Conservation (phyloP, 2,797 vertebrate species). For the Paramormyrops hopkinsi region DNA sequence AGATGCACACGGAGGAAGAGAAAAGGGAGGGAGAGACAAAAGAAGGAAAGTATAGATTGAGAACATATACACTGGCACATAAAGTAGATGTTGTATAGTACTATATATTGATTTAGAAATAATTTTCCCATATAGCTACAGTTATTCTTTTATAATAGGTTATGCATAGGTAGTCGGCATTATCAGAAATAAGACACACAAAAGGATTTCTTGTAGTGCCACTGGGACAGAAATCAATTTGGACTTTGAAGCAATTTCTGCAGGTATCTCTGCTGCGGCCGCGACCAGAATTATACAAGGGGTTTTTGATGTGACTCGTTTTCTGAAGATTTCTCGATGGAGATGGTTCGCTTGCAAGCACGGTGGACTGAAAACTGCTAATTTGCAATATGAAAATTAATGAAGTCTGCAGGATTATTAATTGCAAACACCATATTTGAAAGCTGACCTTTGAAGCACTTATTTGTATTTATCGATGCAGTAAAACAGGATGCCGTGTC, state of each 20-base stretch:
- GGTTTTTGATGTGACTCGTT: conserved; percentile 34
- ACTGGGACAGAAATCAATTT: conserved; percentile 29
- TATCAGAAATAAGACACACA: conserved; percentile 20
- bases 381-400: conserved; percentile 16
- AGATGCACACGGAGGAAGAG: not conserved
- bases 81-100: not conserved
- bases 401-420: conserved; percentile 20
- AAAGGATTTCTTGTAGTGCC: conserved; percentile 11
- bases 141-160: conserved; percentile 6
- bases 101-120: not conserved
- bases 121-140: not conserved
- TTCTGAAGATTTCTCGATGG: conserved; percentile 15
- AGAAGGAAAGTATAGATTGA: conserved; percentile 4
- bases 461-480: not conserved
- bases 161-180: not conserved
- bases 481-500: not conserved
- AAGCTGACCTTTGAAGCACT: conserved; percentile 12
- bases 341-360: not conserved
- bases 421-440: conserved; percentile 7
- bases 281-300: conserved; percentile 21
- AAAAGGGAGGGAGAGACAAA: not conserved
- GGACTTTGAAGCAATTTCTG: conserved; percentile 32
- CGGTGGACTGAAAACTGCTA: not conserved
- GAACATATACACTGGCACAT: not conserved
- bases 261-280: conserved; percentile 25